Evolutionary conservation across 2,113 vertebrate species (phyloP).

Genomic region (Pelecanus crispus): DNA sequence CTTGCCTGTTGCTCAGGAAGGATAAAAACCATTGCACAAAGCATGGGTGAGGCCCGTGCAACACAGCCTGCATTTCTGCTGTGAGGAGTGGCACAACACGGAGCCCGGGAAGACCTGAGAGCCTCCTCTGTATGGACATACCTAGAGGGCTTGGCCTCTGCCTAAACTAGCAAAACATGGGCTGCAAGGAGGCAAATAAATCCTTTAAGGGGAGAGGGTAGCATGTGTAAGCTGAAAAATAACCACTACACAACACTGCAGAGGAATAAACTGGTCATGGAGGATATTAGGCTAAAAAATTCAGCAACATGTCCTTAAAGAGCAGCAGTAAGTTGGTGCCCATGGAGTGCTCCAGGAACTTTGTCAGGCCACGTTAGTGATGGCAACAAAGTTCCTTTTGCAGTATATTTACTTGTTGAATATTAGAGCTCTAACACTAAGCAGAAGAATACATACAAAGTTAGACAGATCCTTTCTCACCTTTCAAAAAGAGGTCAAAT

Average conservation of each 20-base stretch:
- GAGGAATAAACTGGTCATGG: not conserved
- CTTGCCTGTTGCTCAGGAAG: not conserved
- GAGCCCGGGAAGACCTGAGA: not conserved
- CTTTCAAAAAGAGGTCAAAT: not conserved
- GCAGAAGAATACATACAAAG: not conserved
- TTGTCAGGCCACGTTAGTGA: rapidly evolving
- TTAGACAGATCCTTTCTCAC: not conserved
- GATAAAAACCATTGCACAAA: not conserved
- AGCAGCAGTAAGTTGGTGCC: not conserved
- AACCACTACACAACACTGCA: not conserved
- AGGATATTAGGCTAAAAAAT: not conserved
- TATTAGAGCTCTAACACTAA: not conserved
- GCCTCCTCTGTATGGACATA: not conserved
- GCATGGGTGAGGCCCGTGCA: rapidly evolving
- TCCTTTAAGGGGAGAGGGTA: not conserved
- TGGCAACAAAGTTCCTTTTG: not conserved
- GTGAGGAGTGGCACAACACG: not conserved
- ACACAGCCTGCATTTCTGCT: not conserved
- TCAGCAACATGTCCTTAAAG: not conserved
- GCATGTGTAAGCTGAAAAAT: not conserved
- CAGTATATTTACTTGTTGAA: not conserved
- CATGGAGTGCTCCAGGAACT: not conserved
- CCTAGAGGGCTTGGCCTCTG: not conserved
- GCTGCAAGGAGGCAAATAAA: not conserved
- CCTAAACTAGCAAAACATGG: not conserved